A percentile compares a stretch with the other conserved stretches of the same genome.
Evolutionary conservation across 2,888 invertebrate species (phyloP).

Genomic region (Hermaeophaga mercurialis): DNA sequence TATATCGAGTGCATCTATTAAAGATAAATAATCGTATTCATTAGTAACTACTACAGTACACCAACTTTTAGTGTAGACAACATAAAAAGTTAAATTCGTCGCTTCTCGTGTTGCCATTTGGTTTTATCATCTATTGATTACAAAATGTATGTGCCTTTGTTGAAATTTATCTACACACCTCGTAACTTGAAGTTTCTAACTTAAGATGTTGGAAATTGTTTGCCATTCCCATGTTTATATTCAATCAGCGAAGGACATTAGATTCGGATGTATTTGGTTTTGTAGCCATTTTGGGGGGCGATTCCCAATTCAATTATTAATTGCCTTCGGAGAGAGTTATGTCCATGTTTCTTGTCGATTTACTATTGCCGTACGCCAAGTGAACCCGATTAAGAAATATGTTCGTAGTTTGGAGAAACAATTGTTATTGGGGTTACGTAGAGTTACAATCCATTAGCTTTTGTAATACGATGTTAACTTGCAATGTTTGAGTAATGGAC

Average conservation of each 20-base stretch:
- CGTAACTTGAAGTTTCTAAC: too few species aligned
- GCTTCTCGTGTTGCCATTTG: too few species aligned
- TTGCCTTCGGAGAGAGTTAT: constrained; percentile 11
- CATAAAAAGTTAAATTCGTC: too few species aligned
- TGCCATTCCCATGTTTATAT: constrained; percentile 4
- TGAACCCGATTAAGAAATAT: constrained; percentile 17
- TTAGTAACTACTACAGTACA: too few species aligned
- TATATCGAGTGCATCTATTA: too few species aligned
- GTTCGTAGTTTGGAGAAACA: constrained; percentile 15
- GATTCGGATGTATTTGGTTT: constrained; percentile 3
- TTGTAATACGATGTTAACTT: constrained; percentile 3
- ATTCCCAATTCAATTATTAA: constrained; percentile 17
- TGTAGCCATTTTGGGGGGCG: constrained; percentile 6
- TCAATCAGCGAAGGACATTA: constrained; percentile 10
- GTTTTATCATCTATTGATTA: too few species aligned
- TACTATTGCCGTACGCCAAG: constrained; percentile 10
- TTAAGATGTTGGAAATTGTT: too few species aligned
- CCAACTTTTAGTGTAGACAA: too few species aligned
- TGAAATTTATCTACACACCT: too few species aligned
- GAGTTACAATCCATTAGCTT: constrained; percentile 11
- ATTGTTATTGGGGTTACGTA: constrained; percentile 12
- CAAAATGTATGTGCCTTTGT: too few species aligned
- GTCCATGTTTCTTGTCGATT: constrained; percentile 17
- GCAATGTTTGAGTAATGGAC: constrained; percentile 14
- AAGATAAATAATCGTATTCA: too few species aligned